Evolutionary conservation across 53 echinoderm and acorn worm species (phyloP).

Genomic region (Mesocentrotus franciscanus): DNA sequence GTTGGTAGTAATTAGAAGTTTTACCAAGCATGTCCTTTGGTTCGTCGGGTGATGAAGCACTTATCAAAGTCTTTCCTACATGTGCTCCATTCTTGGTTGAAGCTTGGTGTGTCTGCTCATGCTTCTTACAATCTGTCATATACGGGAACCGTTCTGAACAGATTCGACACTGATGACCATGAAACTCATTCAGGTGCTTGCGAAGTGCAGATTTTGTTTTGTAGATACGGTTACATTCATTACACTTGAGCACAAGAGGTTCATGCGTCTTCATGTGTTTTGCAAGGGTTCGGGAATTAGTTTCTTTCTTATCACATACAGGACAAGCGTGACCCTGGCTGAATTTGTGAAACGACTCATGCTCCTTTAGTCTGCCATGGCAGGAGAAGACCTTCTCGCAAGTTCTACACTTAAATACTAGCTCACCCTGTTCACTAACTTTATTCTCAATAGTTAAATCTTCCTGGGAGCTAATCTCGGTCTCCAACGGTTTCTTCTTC

Average conservation of each 20-base stretch:
- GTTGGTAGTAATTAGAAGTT: not conserved
- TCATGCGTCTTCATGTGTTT: constrained; percentile 3
- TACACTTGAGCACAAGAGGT: not conserved
- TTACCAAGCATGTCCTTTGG: constrained; percentile 59
- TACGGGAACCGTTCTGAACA: not conserved
- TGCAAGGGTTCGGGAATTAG: not conserved
- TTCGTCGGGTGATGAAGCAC: not conserved
- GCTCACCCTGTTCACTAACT: not conserved
- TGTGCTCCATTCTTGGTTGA: not conserved
- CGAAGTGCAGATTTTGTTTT: not conserved
- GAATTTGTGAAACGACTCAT: not conserved
- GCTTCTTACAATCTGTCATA: not conserved
- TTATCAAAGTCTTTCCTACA: not conserved
- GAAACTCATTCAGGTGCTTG: not conserved
- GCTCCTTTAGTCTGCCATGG: not conserved
- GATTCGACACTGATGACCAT: not conserved
- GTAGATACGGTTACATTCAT: not conserved
- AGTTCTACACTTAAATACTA: not conserved
- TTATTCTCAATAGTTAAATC: not conserved
- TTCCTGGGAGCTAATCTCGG: not conserved
- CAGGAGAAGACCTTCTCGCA: constrained; percentile 13
- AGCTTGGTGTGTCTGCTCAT: constrained; percentile 6
- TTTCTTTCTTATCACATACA: not conserved
- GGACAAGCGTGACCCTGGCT: not conserved
- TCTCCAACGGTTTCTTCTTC: not conserved